Evolutionary conservation across 2,888 invertebrate genomes (phyloP), one percentile per base, ranked within the genome.

Genomic region (Stenodera caucasica): DNA sequence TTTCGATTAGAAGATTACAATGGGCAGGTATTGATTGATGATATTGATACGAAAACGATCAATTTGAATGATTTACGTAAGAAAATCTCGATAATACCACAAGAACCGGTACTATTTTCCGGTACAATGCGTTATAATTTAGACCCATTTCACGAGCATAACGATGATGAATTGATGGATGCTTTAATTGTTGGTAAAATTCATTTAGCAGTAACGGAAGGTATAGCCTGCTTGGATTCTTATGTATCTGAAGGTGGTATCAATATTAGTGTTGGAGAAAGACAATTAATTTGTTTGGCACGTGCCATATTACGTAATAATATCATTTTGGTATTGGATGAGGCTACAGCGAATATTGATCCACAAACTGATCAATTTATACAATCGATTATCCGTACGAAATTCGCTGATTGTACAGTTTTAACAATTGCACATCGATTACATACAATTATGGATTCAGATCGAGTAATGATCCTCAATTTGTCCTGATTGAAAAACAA

Each of bases 201-300:
- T 54, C 83, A 82, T 64, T 75, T 77, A 40, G 77, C 78, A 0
- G 73, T 84, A 11, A 63, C 70, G 9, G 80, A 81, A 15, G 79
- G 80, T 1, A 14, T 55, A 72, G 74, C 58, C 30, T 73, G 80
- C 15, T 54, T 93, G 30, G 85, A 89, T 62, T 84, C 83, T 52
- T 82, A 85, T 68, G 85, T 92, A 40, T 82, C 86, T 0, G 91
- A 91, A 75, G 89, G 90, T 0, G 92, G 91, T 0, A 79, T 83
- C 9, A 91, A 91, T 77, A 85, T 92, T 69, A 92, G 92, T 40
- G 89, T 91, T 56, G 94, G 93, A 0, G 91, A 93, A 75, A 81
- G 91, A 30, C 93, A 94, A 77, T 81, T 93, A 61, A 83, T 94
- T 57, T 93, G 92, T 72, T 80, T 94, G 58, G 92, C 92, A 0